Conservation (phyloP, 2,797 vertebrate species). For the Sebastes trivittatus region DNA sequence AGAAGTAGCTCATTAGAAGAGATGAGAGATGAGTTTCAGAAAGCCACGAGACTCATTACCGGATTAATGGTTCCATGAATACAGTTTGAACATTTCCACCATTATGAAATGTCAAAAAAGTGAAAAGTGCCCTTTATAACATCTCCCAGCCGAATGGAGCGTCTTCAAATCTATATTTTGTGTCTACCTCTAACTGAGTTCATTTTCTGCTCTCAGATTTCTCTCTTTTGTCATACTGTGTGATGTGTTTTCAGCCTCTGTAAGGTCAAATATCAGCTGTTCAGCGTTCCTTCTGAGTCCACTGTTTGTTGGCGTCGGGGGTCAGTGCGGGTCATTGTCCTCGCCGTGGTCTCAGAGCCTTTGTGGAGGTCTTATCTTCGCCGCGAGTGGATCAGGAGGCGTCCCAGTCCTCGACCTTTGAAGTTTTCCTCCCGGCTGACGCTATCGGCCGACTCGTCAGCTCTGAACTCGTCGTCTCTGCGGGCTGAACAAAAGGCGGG, state of each 20-base stretch:
- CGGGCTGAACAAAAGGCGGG: conserved; percentile 53
- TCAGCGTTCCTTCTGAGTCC: neutral
- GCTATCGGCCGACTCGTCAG: conserved; percentile 33
- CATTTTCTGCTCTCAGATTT: too few relatives aligned
- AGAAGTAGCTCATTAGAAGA: neutral
- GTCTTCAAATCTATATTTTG: neutral
- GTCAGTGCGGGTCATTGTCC: neutral
- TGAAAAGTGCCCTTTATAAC: neutral
- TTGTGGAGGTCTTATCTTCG: conserved; percentile 23
- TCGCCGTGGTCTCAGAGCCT: neutral
- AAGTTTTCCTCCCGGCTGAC: conserved; percentile 42
- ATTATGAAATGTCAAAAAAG: neutral
- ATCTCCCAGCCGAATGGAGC: neutral
- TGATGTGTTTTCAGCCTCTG: too few relatives aligned
- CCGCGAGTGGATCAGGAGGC: conserved; percentile 20
- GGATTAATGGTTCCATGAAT: neutral
- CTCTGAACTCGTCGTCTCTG: conserved; percentile 24
- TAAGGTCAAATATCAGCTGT: neutral
- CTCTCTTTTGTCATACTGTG: too few relatives aligned
- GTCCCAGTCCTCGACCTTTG: conserved; percentile 46
- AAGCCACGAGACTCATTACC: neutral
- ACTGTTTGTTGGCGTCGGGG: neutral
- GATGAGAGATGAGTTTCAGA: neutral
- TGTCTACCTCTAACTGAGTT: too few relatives aligned
- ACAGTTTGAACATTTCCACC: neutral